Percentiles rank a stretch among this genome's conserved stretches.
These are phyloP conservation scores for Ormyrus thymus DNA, from an alignment of 2,888 invertebrate species.

Conservation along the genomic window DNA sequence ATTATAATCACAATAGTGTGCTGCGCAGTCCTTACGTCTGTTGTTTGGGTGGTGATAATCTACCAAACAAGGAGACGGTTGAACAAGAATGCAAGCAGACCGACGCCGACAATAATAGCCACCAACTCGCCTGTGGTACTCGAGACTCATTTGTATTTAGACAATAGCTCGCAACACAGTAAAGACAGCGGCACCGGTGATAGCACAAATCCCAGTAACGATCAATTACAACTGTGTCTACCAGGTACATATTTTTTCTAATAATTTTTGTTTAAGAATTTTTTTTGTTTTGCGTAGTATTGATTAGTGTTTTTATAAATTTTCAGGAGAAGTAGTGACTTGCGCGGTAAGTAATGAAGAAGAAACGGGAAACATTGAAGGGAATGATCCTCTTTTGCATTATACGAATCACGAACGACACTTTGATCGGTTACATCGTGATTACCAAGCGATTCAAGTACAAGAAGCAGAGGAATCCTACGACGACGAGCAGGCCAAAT, in stretches of 20 bases:
- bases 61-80: constrained; percentile 87
- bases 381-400: constrained; percentile 68
- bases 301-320: background rate
- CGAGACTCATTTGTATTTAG: constrained; percentile 76
- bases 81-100: constrained; percentile 76
- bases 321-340: constrained; percentile 14
- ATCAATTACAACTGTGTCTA: constrained; percentile 76
- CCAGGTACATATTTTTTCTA: constrained; percentile 62
- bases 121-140: constrained; percentile 60
- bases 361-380: constrained; percentile 64
- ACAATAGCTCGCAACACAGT: constrained; percentile 85
- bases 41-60: constrained; percentile 93
- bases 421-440: constrained; percentile 56
- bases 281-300: background rate
- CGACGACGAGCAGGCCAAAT: constrained; percentile 4
- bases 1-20: constrained; percentile 93
- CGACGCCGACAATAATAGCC: constrained; percentile 69
- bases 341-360: constrained; percentile 67
- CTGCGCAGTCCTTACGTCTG: constrained; percentile 92
- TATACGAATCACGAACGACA: constrained; percentile 73
- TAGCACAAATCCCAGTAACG: constrained; percentile 84
- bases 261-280: constrained; percentile 4
- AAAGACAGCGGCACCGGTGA: constrained; percentile 90
- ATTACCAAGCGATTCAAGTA: constrained; percentile 55
- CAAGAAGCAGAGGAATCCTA: background rate